These are phyloP conservation scores for Pristionchus entomophagus DNA, from an alignment of 2,888 invertebrate species.

Conservation along the genomic window DNA sequence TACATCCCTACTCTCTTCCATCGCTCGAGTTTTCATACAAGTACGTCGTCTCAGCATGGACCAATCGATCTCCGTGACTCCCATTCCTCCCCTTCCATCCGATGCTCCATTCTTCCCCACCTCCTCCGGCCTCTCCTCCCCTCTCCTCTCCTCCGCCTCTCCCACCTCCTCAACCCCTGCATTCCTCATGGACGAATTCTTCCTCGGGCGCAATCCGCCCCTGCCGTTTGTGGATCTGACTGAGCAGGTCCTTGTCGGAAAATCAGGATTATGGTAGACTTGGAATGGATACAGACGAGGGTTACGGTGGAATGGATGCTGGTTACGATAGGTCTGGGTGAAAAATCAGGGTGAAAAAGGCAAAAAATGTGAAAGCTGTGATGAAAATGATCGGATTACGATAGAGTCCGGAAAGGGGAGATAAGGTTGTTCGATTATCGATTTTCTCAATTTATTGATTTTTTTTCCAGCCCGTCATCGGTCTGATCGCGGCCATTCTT, in stretches of 20 bases:
- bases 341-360: no score
- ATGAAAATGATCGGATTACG: background rate
- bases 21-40: no score
- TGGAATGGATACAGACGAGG: no score
- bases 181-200: background rate
- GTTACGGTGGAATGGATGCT: no score
- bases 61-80: background rate
- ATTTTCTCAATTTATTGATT: background rate
- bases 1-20: no score
- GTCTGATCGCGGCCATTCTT: conserved; percentile 69
- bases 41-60: background rate
- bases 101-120: no score
- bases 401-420: no score
- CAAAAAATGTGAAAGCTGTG: background rate
- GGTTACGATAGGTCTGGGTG: no score
- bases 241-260: background rate
- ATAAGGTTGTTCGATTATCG: no score
- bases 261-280: no score
- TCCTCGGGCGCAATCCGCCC: background rate
- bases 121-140: background rate
- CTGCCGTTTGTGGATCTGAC: conserved; percentile 7
- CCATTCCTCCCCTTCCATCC: background rate
- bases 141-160: conserved; percentile 6
- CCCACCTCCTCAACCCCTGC: background rate
- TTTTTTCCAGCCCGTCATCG: conserved; percentile 67